Evolutionary conservation across 1,140 invertebrate species (phyloP).

Genomic region (Lasioglossum albipes): DNA sequence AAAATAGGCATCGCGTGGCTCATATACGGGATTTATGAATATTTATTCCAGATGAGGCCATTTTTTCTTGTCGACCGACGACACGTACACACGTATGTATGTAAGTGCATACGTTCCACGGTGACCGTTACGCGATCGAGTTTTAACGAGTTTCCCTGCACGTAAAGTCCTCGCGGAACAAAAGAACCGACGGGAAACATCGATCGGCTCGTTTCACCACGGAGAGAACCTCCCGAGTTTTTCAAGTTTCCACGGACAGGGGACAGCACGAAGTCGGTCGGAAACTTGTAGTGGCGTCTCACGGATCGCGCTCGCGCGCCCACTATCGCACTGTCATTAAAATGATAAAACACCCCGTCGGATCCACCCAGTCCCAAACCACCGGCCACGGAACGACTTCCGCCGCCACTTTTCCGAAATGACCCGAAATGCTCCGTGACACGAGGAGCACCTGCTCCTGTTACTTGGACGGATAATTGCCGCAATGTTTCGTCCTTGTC

Average conservation of each 20-base stretch:
- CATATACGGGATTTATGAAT: slow-evolving; percentile 3
- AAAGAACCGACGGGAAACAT: neutral
- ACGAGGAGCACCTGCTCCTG: neutral
- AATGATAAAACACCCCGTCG: neutral
- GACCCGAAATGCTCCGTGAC: neutral
- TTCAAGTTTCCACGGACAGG: neutral
- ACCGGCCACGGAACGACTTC: neutral
- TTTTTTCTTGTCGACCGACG: neutral
- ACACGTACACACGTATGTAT: too few species aligned
- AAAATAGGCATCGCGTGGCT: too few species aligned
- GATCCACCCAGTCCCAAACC: slow-evolving; percentile 6
- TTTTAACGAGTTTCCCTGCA: slow-evolving; percentile 34
- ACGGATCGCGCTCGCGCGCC: neutral
- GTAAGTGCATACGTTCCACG: too few species aligned
- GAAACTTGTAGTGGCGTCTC: neutral
- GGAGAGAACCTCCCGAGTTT: neutral
- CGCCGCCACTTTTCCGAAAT: neutral
- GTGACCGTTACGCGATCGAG: neutral
- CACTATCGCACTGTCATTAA: slow-evolving; percentile 1
- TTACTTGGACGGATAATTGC: neutral
- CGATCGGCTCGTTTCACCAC: neutral
- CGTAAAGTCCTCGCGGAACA: slow-evolving; percentile 13
- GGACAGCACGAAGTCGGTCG: neutral
- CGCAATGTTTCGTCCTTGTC: too few species aligned
- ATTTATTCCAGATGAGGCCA: neutral